Evolutionary conservation across 2,888 invertebrate species (phyloP), one percentile per base, ranked within the genome.

Genomic region (Xestia c-nigrum): DNA sequence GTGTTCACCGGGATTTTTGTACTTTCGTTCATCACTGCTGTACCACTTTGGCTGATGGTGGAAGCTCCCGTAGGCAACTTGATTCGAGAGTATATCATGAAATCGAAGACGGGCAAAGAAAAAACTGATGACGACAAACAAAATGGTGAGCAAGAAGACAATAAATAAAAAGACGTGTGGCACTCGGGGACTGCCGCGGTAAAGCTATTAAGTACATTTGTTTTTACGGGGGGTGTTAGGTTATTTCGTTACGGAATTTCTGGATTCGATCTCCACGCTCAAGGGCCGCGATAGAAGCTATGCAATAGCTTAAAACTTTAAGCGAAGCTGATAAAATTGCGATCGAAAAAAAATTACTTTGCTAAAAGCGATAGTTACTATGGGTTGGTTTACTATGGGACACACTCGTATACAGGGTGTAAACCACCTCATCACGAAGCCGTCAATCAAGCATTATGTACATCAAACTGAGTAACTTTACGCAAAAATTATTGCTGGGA

Each of bases 31-130:
- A 12, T 76, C 19, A 12, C 75, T 47, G 64, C 76, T 24, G 0
- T 76, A 24, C 75, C 75, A 16, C 40, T 76, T 1, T 76, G 31
- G 19, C 21, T 76, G 47, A n/a, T 76, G 38, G 76, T 76, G 61
- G 75, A 76, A 55, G 75, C 76, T 47, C 76, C 75, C 2, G 21
- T 19, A 5, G 76, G 76, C 38, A 76, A 76, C 24, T 10, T 76
- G 40, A 57, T 76, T 7, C 55, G 55, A 24, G 52, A 64, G 21
- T 76, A 46, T 31, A 14, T 76, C 5, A 47, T 21, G 12, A 55
- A 55, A n/a, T 16, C 40, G n/a, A 74, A n/a, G 50, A 61, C 5
- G 21, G 3, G 12, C 3, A 43, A 10, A 0, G 14, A 64, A 12
- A 64, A 76, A n/a, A 5, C 5, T 47, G 52, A 64, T 16, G 47